Evolutionary conservation across 2,113 vertebrate genomes (phyloP).

Genomic region (Mobula birostris): DNA sequence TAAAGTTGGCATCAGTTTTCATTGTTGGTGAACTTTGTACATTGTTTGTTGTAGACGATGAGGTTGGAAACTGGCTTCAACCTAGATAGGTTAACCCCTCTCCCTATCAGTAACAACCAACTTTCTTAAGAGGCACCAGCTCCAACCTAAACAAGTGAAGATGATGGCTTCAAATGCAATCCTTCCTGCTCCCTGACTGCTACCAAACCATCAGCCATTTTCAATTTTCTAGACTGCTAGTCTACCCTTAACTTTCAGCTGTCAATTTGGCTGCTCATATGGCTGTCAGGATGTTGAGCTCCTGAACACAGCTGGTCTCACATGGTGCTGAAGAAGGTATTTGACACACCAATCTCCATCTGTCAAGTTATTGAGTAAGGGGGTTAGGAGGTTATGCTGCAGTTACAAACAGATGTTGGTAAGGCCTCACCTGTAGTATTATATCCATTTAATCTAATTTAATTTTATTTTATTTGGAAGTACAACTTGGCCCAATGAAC

Average conservation of each 20-base stretch:
- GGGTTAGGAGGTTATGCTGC: too few relatives aligned
- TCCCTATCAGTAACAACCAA: background rate
- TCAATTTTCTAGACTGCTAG: background rate
- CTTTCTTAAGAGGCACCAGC: background rate
- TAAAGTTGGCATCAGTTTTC: background rate
- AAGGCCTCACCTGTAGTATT: too few relatives aligned
- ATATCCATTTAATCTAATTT: too few relatives aligned
- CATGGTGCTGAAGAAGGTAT: too few relatives aligned
- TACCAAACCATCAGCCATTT: background rate
- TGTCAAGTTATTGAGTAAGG: too few relatives aligned
- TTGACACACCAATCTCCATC: too few relatives aligned
- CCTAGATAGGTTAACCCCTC: background rate
- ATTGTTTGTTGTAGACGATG: background rate
- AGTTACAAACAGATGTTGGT: too few relatives aligned
- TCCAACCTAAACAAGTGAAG: background rate
- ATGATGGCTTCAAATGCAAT: background rate
- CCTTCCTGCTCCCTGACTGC: too few relatives aligned
- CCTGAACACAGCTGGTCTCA: too few relatives aligned
- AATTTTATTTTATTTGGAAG: too few relatives aligned
- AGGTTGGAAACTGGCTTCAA: background rate
- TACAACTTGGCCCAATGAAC: too few relatives aligned
- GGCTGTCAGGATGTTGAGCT: background rate
- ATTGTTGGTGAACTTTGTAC: background rate
- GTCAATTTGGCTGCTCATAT: background rate
- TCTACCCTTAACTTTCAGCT: background rate